Conservation (phyloP, 2,888 invertebrate species). For the Omphaloscelis lunosa region DNA sequence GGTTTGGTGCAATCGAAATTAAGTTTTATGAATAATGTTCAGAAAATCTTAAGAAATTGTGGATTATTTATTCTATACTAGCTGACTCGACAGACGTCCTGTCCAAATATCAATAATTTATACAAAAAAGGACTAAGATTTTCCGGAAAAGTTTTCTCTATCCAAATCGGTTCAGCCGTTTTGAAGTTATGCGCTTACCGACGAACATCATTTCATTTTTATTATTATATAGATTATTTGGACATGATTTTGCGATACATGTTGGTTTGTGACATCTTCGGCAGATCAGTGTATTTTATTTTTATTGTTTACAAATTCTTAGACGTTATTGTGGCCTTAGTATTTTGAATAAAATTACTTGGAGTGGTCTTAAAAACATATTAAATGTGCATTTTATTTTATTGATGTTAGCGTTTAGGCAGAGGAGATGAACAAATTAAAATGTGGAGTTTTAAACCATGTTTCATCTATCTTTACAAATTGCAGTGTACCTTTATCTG, state of each 20-base stretch:
- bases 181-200: too few relatives aligned
- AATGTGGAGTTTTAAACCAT: slow-evolving; percentile 54
- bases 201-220: too few relatives aligned
- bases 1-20: slow-evolving; percentile 76
- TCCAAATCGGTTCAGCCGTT: too few relatives aligned
- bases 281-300: slow-evolving; percentile 59
- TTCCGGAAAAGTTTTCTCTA: too few relatives aligned
- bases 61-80: slow-evolving; percentile 65
- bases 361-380: slow-evolving; percentile 51
- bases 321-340: slow-evolving; percentile 81
- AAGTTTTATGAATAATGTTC: slow-evolving; percentile 64
- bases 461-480: slow-evolving; percentile 64
- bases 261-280: slow-evolving; percentile 60
- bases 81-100: too few relatives aligned
- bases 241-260: slow-evolving; percentile 59
- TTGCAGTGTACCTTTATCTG: slow-evolving; percentile 67
- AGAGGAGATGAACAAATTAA: slow-evolving; percentile 76
- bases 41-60: slow-evolving; percentile 57
- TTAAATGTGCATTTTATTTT: slow-evolving; percentile 65
- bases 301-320: slow-evolving; percentile 64
- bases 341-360: slow-evolving; percentile 74
- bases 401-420: slow-evolving; percentile 70
- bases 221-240: slow-evolving; percentile 30
- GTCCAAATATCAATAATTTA: too few relatives aligned
- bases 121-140: too few relatives aligned